Evolutionary conservation across 1,140 invertebrate species (phyloP).

Genomic region (Drosophila dunni): DNA sequence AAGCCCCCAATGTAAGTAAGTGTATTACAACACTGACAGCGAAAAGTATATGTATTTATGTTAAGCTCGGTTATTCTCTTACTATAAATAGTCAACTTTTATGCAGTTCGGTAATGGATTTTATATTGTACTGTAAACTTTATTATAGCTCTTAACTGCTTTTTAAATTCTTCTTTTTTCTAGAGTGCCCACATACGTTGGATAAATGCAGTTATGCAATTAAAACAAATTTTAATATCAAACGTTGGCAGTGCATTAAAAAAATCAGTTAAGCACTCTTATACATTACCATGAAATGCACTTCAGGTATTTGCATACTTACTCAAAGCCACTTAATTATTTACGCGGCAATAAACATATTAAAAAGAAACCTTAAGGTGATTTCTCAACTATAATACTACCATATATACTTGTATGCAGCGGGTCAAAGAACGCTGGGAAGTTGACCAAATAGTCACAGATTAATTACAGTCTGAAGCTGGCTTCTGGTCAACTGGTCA

Average conservation of each 20-base stretch:
- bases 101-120: constrained; percentile 11
- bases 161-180: constrained; percentile 59
- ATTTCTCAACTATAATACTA: background rate
- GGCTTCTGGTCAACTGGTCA: background rate
- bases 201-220: constrained; percentile 23
- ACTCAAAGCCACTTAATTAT: constrained; percentile 70
- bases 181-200: background rate
- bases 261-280: constrained; percentile 80
- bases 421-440: constrained; percentile 36
- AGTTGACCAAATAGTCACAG: constrained; percentile 48
- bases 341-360: constrained; percentile 22
- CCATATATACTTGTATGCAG: constrained; percentile 9
- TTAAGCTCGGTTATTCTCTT: background rate
- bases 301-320: constrained; percentile 68
- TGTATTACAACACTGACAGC: too few species aligned
- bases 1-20: too few species aligned
- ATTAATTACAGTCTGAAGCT: constrained; percentile 60
- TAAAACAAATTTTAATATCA: constrained; percentile 62
- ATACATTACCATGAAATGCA: constrained; percentile 71
- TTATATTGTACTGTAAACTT: constrained; percentile 47
- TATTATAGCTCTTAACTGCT: constrained; percentile 16
- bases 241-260: constrained; percentile 57
- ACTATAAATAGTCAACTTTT: background rate
- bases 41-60: background rate
- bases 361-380: constrained; percentile 31